Conservation (phyloP, 2,113 vertebrate species). For the Zingel zingel region DNA sequence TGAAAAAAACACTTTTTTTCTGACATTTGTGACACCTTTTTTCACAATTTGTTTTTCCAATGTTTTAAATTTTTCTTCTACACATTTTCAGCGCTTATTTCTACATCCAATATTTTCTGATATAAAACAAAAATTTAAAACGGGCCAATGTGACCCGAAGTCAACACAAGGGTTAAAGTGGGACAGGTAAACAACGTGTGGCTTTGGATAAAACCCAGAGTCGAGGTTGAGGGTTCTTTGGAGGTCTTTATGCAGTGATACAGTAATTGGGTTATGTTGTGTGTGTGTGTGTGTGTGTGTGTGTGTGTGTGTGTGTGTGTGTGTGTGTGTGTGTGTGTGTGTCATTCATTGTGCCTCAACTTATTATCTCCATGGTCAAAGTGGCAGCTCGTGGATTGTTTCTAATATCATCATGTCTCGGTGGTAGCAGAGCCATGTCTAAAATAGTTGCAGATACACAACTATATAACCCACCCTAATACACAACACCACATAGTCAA, state of each 20-base stretch:
- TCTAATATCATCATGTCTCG: slow-evolving; percentile 27
- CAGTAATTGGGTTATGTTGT: background rate
- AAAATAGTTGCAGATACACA: slow-evolving; percentile 44
- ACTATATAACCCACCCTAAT: slow-evolving; percentile 21
- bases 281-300: background rate
- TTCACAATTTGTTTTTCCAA: too few species aligned
- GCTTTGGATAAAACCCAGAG: too few species aligned
- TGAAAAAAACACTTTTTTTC: too few species aligned
- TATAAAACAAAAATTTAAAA: too few species aligned
- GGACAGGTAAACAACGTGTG: too few species aligned
- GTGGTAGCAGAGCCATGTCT: background rate
- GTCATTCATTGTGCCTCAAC: slow-evolving; percentile 3
- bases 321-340: background rate
- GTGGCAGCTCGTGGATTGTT: slow-evolving; percentile 22
- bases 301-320: background rate
- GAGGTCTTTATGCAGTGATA: background rate
- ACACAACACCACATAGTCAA: background rate
- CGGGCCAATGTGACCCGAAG: too few species aligned
- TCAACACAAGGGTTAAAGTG: too few species aligned
- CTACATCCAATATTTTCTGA: too few species aligned
- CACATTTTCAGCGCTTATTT: too few species aligned
- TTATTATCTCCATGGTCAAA: background rate
- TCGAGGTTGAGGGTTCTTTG: background rate
- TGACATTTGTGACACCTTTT: too few species aligned
- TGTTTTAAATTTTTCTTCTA: too few species aligned